Conservation (phyloP, 2,113 vertebrate genomes). For the Alexandromys fortis region DNA sequence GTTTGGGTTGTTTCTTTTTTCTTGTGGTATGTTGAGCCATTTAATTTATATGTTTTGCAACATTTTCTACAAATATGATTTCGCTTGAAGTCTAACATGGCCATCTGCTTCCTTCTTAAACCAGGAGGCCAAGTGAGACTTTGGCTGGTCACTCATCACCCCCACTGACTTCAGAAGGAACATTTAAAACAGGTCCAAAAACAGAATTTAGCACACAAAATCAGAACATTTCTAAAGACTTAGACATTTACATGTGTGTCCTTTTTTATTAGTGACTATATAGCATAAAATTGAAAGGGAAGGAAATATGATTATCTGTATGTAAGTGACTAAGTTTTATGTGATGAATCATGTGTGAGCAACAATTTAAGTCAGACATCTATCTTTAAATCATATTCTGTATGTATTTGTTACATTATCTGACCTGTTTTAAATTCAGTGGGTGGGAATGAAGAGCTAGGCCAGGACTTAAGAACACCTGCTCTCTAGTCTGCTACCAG, state of each 20-base stretch:
- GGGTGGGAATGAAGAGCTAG: too few species aligned
- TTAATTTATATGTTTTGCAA: slow-evolving; percentile 5
- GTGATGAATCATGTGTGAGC: neutral
- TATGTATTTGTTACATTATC: neutral
- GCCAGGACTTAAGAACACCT: neutral
- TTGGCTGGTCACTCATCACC: slow-evolving; percentile 64
- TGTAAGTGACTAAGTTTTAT: slow-evolving; percentile 17
- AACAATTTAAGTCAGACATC: neutral
- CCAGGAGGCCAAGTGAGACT: slow-evolving; percentile 53
- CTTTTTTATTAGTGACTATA: slow-evolving; percentile 31
- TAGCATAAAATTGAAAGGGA: neutral
- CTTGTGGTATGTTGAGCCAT: neutral
- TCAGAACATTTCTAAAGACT: neutral
- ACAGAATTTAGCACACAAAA: slow-evolving; percentile 42
- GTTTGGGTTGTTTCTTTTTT: neutral
- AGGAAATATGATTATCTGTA: neutral
- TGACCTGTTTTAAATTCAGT: neutral
- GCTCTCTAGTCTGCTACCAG: neutral
- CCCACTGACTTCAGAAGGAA: slow-evolving; percentile 52
- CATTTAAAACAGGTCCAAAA: slow-evolving; percentile 64
- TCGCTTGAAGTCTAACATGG: slow-evolving; percentile 23
- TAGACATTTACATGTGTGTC: neutral
- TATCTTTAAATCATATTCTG: neutral
- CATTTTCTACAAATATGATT: slow-evolving; percentile 47
- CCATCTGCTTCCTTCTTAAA: slow-evolving; percentile 65